A percentile compares a stretch with the other conserved stretches of the same genome.
These are phyloP conservation scores for Epiblema foenella DNA, from an alignment of 2,888 invertebrate species.

Conservation along the genomic window DNA sequence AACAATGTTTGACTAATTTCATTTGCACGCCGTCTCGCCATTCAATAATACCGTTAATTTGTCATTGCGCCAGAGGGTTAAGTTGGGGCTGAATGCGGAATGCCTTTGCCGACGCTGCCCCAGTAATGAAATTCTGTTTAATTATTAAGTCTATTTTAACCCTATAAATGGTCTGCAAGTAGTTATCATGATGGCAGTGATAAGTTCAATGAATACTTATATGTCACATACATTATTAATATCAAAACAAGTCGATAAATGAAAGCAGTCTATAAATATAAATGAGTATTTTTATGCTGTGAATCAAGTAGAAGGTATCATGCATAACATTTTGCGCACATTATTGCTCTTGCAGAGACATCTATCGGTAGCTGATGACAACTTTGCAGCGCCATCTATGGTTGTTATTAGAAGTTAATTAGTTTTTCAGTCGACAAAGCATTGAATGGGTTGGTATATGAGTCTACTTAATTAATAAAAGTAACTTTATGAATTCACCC, in stretches of 20 bases:
- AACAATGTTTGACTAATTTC: conserved; percentile 66
- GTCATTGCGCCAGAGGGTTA: conserved; percentile 65
- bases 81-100: conserved; percentile 49
- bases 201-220: not conserved
- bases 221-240: not conserved
- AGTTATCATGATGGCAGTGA: not conserved
- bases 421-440: not conserved
- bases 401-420: not conserved
- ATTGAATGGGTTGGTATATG: too few relatives aligned
- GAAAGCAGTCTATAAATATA: conserved; percentile 4
- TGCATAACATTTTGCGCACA: not conserved
- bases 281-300: not conserved
- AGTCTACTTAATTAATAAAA: too few relatives aligned
- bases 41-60: conserved; percentile 77
- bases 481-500: too few relatives aligned
- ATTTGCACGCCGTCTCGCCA: conserved; percentile 61
- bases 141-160: not conserved
- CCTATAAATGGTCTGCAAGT: too few relatives aligned
- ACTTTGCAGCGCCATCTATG: conserved; percentile 27
- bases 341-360: conserved; percentile 8
- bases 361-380: conserved; percentile 15
- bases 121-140: conserved; percentile 25
- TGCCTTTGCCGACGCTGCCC: conserved; percentile 46
- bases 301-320: not conserved
- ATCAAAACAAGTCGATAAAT: conserved; percentile 6